Conservation (phyloP, 2,797 vertebrate species). For the Morus bassanus region DNA sequence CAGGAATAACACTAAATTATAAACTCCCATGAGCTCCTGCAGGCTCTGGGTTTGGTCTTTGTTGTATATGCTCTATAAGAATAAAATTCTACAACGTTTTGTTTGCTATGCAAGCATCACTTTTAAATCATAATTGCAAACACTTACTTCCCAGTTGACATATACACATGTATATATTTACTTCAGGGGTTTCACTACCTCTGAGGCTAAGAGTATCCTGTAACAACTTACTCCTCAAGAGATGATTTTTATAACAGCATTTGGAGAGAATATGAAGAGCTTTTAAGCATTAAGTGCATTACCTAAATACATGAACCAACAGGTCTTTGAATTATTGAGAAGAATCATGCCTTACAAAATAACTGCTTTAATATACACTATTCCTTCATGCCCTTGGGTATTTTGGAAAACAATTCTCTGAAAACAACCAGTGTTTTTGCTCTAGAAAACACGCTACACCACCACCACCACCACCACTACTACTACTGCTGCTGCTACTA, state of each 20-base stretch:
- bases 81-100: not conserved
- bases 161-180: not conserved
- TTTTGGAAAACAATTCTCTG: not conserved
- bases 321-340: not conserved
- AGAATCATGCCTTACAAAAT: not conserved
- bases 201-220: not conserved
- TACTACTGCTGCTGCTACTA: too few relatives aligned
- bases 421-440: not conserved
- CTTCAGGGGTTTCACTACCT: not conserved
- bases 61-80: not conserved
- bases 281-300: slow-evolving; percentile 17
- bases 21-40: not conserved
- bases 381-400: not conserved
- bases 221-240: slow-evolving; percentile 7
- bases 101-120: not conserved
- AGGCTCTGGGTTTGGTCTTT: not conserved
- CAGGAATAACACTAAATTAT: not conserved
- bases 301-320: not conserved
- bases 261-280: not conserved
- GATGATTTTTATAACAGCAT: slow-evolving; percentile 27
- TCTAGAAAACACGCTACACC: not conserved
- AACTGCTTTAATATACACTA: not conserved
- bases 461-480: too few relatives aligned
- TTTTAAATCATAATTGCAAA: not conserved
- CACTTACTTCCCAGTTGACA: not conserved